These are phyloP conservation scores for Tragelaphus imberbis DNA, from an alignment of 2,113 vertebrate species.

Conservation along the genomic window DNA sequence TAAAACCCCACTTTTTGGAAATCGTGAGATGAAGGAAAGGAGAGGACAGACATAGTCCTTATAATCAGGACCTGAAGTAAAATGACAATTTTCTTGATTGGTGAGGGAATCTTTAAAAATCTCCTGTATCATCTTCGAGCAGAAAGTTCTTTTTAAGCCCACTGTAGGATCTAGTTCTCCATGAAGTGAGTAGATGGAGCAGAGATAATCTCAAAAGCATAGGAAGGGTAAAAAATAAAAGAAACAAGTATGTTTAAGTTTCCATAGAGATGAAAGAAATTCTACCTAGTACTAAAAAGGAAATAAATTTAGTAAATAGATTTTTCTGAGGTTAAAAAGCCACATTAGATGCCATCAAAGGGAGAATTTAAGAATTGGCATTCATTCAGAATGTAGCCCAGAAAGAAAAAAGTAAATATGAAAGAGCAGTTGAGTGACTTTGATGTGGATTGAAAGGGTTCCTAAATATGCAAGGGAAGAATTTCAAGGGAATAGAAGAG, in stretches of 20 bases:
- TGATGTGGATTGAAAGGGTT: background rate
- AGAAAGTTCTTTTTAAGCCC: background rate
- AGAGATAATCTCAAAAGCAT: background rate
- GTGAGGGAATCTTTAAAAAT: constrained; percentile 6
- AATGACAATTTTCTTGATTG: background rate
- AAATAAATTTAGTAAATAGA: background rate
- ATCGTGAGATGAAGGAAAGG: background rate
- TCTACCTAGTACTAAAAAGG: background rate
- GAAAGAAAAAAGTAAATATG: background rate
- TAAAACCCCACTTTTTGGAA: background rate
- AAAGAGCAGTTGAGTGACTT: background rate
- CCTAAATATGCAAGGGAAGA: background rate
- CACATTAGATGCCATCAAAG: background rate
- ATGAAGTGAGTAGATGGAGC: background rate
- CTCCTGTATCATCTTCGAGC: background rate
- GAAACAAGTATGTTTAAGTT: background rate
- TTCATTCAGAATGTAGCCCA: background rate
- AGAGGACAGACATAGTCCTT: background rate
- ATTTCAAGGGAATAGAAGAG: background rate
- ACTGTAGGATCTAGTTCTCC: background rate
- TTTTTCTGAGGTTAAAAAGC: background rate
- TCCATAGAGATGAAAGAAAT: background rate
- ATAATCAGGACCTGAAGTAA: background rate
- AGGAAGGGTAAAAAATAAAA: background rate
- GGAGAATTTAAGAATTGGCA: background rate